Conservation (phyloP, 2,888 invertebrate genomes). For the Acronicta leporina region DNA sequence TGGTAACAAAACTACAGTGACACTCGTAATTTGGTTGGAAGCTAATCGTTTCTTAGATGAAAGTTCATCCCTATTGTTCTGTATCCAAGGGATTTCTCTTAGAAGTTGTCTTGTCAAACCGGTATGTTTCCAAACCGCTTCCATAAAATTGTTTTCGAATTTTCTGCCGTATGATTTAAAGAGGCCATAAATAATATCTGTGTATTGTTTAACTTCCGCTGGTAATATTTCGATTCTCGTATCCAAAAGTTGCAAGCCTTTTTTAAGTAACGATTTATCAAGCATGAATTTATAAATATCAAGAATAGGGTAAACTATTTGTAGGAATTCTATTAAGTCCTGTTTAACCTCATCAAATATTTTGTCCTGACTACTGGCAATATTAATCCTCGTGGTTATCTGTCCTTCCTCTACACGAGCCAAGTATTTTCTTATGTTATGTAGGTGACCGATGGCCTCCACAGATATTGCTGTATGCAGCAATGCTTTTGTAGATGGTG, state of each 20-base stretch:
- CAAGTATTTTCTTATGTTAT: constrained; percentile 15
- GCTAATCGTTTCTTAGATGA: background rate
- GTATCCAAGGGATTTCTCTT: constrained; percentile 15
- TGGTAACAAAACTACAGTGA: constrained; percentile 10
- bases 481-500: constrained; percentile 14
- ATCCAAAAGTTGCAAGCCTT: constrained; percentile 12
- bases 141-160: background rate
- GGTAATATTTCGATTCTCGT: constrained; percentile 6
- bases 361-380: background rate
- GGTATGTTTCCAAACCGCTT: background rate
- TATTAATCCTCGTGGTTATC: constrained; percentile 6
- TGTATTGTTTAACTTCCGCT: background rate
- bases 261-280: constrained; percentile 26
- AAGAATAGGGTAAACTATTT: constrained; percentile 4
- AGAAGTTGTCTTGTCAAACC: constrained; percentile 7
- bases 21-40: background rate
- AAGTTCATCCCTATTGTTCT: background rate
- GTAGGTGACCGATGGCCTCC: constrained; percentile 8
- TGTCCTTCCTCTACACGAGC: constrained; percentile 6
- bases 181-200: background rate
- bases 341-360: constrained; percentile 3
- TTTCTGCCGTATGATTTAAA: background rate
- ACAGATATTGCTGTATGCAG: constrained; percentile 13
- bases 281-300: constrained; percentile 18
- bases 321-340: constrained; percentile 1